Percentiles rank a stretch among this genome's conserved stretches.
Evolutionary conservation across 2,113 vertebrate species (phyloP).

Genomic region (Camelus dromedarius): DNA sequence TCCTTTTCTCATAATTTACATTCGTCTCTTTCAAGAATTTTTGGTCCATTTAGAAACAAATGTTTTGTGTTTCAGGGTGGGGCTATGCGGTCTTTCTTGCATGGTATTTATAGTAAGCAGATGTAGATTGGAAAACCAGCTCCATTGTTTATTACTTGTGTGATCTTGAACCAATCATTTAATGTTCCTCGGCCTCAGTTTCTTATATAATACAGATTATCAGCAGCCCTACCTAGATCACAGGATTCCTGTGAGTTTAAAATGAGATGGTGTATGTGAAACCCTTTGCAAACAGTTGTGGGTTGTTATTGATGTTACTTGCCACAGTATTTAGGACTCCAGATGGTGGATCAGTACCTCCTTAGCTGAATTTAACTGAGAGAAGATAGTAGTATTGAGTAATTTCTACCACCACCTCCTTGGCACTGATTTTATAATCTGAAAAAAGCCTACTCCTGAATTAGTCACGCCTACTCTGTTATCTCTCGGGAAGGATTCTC

Average conservation of each 20-base stretch:
- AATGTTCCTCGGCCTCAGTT: not conserved
- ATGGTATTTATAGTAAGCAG: not conserved
- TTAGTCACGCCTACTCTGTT: not conserved
- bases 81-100: not conserved
- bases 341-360: not conserved
- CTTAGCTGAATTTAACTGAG: not conserved
- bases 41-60: not conserved
- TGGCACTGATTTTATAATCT: not conserved
- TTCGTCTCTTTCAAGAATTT: not conserved
- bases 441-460: not conserved
- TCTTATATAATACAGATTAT: not conserved
- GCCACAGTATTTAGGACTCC: not conserved
- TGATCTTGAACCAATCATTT: not conserved
- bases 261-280: not conserved
- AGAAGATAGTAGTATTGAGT: not conserved
- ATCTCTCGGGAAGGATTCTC: not conserved
- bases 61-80: not conserved
- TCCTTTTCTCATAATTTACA: not conserved
- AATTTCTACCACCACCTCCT: not conserved
- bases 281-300: not conserved
- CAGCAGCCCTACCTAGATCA: not conserved
- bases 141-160: not conserved
- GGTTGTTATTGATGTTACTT: not conserved
- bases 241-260: not conserved
- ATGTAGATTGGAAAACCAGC: not conserved